Evolutionary conservation across 2,888 invertebrate species (phyloP).

Genomic region (Neuroscelio doddi): DNA sequence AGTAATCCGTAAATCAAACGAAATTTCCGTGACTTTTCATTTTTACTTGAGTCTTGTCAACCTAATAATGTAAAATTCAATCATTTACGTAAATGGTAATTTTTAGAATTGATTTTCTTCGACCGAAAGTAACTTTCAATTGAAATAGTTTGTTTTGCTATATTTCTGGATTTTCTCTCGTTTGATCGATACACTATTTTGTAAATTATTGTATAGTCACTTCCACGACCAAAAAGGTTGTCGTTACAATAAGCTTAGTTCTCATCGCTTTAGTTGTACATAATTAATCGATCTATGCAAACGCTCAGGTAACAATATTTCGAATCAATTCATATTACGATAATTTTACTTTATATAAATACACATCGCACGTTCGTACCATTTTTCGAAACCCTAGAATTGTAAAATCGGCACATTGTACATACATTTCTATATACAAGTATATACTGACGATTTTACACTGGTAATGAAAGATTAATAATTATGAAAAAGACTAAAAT

Average conservation of each 20-base stretch:
- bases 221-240: slow-evolving; percentile 22
- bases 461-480: background rate
- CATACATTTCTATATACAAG: slow-evolving; percentile 28
- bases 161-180: background rate
- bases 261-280: slow-evolving; percentile 19
- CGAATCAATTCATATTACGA: slow-evolving; percentile 36
- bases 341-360: slow-evolving; percentile 35
- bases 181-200: background rate
- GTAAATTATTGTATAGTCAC: slow-evolving; percentile 28
- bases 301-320: slow-evolving; percentile 41
- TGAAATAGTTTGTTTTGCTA: too few relatives aligned
- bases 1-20: too few relatives aligned
- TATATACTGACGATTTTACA: slow-evolving; percentile 3
- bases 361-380: slow-evolving; percentile 28
- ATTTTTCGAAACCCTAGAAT: slow-evolving; percentile 24
- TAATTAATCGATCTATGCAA: slow-evolving; percentile 34
- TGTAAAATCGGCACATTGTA: slow-evolving; percentile 24
- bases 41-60: too few relatives aligned
- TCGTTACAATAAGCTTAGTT: slow-evolving; percentile 4
- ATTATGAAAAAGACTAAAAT: slow-evolving; percentile 1
- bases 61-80: too few relatives aligned
- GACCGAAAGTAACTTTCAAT: slow-evolving; percentile 1
- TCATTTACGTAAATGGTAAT: too few relatives aligned
- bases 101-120: background rate
- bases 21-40: too few relatives aligned